phyloP scores from a whole-genome alignment of 2,113 vertebrate species.

The Turnix velox region DNA sequence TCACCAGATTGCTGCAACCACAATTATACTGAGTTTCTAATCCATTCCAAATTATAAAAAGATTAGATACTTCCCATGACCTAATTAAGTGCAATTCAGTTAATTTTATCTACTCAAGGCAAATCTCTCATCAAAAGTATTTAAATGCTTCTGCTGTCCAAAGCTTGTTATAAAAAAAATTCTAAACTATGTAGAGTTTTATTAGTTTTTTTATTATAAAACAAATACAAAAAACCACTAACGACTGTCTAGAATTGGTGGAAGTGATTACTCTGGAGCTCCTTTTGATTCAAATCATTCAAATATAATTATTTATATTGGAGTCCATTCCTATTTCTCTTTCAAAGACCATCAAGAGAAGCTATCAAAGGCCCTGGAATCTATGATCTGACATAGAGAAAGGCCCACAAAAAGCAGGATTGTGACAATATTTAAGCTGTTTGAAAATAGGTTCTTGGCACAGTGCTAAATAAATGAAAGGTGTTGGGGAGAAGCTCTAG shows the following conservation, averaged over 20 bases:
- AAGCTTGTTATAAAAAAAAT: background rate
- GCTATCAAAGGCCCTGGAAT: background rate
- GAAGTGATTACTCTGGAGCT: background rate
- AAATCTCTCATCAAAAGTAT: background rate
- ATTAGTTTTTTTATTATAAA: background rate
- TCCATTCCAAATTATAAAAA: background rate
- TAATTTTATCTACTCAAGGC: background rate
- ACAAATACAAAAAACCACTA: background rate
- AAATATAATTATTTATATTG: background rate
- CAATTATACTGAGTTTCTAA: background rate
- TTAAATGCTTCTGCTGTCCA: background rate
- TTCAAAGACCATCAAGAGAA: background rate
- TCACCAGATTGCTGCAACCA: background rate
- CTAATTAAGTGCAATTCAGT: background rate
- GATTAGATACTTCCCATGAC: background rate
- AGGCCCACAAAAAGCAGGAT: background rate
- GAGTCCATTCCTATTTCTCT: background rate
- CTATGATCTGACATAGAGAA: background rate
- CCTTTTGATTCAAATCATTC: background rate
- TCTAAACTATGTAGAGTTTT: background rate
- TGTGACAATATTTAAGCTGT: background rate
- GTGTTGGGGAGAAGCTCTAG: background rate
- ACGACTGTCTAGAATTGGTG: background rate
- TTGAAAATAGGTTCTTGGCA: background rate
- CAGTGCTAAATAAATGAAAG: background rate